phyloP scores from a whole-genome alignment of 1,140 invertebrate species.

The Euwallacea similis region DNA sequence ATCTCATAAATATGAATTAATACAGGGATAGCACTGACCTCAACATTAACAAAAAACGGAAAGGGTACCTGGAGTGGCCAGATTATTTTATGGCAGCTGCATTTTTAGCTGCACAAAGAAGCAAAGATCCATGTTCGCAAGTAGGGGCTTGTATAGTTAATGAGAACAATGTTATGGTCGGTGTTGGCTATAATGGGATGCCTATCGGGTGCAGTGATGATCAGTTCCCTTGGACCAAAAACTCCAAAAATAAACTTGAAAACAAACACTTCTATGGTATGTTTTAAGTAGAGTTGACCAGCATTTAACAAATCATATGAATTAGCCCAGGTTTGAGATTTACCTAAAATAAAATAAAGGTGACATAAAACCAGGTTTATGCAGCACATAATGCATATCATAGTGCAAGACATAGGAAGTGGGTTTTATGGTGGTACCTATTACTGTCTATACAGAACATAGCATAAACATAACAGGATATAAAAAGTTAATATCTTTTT shows the following conservation, averaged over 20 bases:
- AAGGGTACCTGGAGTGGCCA: slow-evolving; percentile 62
- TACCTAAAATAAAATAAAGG: too few relatives aligned
- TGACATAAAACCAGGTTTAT: too few relatives aligned
- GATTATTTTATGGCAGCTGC: slow-evolving; percentile 95
- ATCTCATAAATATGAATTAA: too few relatives aligned
- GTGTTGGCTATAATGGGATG: slow-evolving; percentile 96
- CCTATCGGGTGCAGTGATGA: slow-evolving; percentile 87
- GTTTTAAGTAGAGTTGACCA: neutral
- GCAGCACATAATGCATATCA: too few relatives aligned
- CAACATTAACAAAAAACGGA: slow-evolving; percentile 43
- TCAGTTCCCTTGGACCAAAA: slow-evolving; percentile 83
- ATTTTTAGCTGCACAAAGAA: slow-evolving; percentile 82
- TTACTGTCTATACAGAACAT: too few relatives aligned
- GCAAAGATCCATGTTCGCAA: slow-evolving; percentile 91
- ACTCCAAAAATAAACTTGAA: slow-evolving; percentile 59
- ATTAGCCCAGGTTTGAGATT: too few relatives aligned
- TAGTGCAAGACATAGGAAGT: too few relatives aligned
- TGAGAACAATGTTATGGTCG: slow-evolving; percentile 85
- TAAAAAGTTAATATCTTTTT: too few relatives aligned
- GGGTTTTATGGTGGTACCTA: too few relatives aligned
- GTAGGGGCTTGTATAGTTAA: slow-evolving; percentile 94
- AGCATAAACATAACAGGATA: too few relatives aligned
- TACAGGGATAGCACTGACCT: neutral
- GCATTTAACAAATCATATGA: too few relatives aligned
- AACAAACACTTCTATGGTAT: slow-evolving; percentile 85